phyloP scores from a whole-genome alignment of 2,113 vertebrate genomes.

The Muntiacus muntjak region DNA sequence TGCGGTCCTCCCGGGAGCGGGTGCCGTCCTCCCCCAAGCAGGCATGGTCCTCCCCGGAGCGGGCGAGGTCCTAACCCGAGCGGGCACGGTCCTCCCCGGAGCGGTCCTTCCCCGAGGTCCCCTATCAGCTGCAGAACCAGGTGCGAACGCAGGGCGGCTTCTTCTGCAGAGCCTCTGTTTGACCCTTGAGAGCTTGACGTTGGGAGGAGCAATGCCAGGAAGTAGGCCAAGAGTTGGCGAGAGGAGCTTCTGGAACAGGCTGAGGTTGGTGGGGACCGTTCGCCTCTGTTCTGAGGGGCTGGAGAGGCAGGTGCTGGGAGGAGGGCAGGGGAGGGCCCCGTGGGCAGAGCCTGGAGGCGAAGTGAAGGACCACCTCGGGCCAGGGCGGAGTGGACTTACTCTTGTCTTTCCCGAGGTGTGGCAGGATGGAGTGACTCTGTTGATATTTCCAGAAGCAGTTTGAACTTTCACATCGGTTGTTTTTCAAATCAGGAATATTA shows the following conservation, averaged over 20 bases:
- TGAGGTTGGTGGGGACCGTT: not conserved
- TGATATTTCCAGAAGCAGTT: not conserved
- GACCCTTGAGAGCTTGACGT: not conserved
- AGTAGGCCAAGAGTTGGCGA: not conserved
- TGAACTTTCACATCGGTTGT: not conserved
- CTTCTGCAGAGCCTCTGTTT: not conserved
- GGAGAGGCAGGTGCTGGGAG: not conserved
- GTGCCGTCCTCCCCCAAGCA: accelerated
- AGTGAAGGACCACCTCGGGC: not conserved
- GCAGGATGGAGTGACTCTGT: not conserved
- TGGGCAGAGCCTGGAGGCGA: not conserved
- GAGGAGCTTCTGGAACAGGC: not conserved
- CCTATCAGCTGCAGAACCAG: not conserved
- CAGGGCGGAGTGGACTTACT: not conserved
- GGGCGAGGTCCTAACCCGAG: too few relatives aligned
- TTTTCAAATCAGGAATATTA: not conserved
- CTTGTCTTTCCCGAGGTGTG: not conserved
- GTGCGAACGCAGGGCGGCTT: too few relatives aligned
- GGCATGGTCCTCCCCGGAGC: accelerated
- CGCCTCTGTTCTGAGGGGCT: not conserved
- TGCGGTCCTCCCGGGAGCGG: accelerated
- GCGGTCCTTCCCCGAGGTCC: not conserved
- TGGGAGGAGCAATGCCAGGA: not conserved
- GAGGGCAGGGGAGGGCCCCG: not conserved
- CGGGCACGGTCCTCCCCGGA: too few relatives aligned